Evolutionary conservation across 1,140 invertebrate species (phyloP).

Genomic region (Aphis gossypii): DNA sequence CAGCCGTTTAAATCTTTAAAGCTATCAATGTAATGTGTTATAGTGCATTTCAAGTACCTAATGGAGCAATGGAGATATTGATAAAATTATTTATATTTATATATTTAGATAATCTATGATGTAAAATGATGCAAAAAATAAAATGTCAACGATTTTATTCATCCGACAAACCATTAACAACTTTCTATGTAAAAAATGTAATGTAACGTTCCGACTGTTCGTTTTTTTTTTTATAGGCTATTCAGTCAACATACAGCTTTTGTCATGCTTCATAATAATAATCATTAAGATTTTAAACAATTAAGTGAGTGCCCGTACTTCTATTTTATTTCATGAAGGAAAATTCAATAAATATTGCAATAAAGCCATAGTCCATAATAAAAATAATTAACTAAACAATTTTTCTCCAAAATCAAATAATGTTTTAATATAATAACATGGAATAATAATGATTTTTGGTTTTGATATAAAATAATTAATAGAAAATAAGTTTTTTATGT

Average conservation of each 20-base stretch:
- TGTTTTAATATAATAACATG: not conserved
- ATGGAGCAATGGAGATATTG: not conserved
- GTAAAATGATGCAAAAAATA: not conserved
- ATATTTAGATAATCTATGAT: not conserved
- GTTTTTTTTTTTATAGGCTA: not conserved
- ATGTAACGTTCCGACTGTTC: not conserved
- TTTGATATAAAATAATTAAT: not conserved
- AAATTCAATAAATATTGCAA: not conserved
- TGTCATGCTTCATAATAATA: not conserved
- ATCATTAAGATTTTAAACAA: not conserved
- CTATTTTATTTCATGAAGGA: not conserved
- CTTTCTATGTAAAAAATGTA: not conserved
- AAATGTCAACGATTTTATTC: not conserved
- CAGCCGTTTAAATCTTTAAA: slow-evolving; percentile 22
- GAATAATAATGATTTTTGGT: not conserved
- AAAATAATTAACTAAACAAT: not conserved
- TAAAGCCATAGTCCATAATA: not conserved
- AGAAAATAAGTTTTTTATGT: not conserved
- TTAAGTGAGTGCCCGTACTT: not conserved
- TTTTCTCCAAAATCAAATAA: not conserved
- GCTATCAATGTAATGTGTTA: not conserved
- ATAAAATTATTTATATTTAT: not conserved
- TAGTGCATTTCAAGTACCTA: not conserved
- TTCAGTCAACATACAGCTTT: not conserved
- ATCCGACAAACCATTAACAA: not conserved